Base-by-base conservation (phyloP, 2,888 invertebrate genomes). In the Cephus runcator region DNA sequence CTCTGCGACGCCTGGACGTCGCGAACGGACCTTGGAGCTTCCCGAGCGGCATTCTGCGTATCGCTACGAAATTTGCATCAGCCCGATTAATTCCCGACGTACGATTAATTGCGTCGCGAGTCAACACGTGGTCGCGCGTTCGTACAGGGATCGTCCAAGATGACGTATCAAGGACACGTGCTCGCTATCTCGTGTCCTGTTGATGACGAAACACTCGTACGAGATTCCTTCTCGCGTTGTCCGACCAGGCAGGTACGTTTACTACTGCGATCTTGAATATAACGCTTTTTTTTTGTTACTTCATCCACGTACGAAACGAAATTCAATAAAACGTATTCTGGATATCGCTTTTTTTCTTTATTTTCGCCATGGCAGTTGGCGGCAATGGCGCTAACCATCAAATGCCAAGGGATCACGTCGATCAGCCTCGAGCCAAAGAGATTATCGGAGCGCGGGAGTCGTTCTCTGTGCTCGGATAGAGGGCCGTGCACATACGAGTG, bases 361-460 rank as follows among this genome's bases (percentile, higher is more conserved):
- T 23, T 9, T 6, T 56, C 2, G 9, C 23, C 9, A 23, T 56
- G 56, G 2, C 56, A 56, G 56, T 56, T 56, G 23, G 56, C 56
- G 6, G 56, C 56, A 56, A 23, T 56, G 56, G 23, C 56, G 56
- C 23, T 23, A 56, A 56, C 56, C 56, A 56, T 56, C 30, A 76
- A 79, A 79, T 79, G 79, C 79, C 79, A 79, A 79, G 79, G 79
- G 79, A 79, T 79, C 79, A 74, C 76, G 79, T 80, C 83, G 84
- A 85, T 83, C 83, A 84, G 81, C 83, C 83, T 80, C 80, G 80
- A 81, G 81, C 81, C 77, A 83, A 77, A 82, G 80, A 87, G 84
- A 86, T 84, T 84, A 86, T 84, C 85, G 79, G 83, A 87, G 85
- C 87, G 87, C 89, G 87, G 88, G 89, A 89, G 88, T 88, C 80